These are phyloP conservation scores for Channallabes apus DNA, from an alignment of 2,797 vertebrate genomes.

Conservation along the genomic window DNA sequence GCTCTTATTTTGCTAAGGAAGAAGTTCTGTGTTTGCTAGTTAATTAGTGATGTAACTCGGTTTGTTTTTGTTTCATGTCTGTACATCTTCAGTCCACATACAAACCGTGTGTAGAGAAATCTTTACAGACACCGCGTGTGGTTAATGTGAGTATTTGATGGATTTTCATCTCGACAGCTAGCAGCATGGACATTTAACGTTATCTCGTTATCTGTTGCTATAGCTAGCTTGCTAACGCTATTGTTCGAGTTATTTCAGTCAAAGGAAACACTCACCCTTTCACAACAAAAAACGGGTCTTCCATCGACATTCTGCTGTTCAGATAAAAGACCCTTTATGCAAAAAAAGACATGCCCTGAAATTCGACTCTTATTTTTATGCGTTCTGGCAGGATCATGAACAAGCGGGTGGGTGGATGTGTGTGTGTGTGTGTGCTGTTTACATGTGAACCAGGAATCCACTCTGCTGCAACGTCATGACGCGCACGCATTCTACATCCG, in stretches of 20 bases:
- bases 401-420: neutral
- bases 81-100: neutral
- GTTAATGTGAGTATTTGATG: neutral
- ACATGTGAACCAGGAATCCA: slow-evolving; percentile 41
- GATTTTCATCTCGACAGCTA: neutral
- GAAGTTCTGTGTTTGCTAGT: neutral
- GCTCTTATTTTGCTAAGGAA: neutral
- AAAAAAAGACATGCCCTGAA: slow-evolving; percentile 49
- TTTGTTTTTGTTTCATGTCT: neutral
- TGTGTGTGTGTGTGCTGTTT: slow-evolving; percentile 45
- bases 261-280: slow-evolving; percentile 82
- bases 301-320: slow-evolving; percentile 87
- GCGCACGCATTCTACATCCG: slow-evolving; percentile 44
- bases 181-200: neutral
- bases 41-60: neutral
- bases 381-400: neutral
- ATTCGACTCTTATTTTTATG: neutral
- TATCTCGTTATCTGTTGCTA: neutral
- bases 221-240: neutral
- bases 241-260: neutral
- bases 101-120: neutral
- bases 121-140: neutral
- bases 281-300: slow-evolving; percentile 98
- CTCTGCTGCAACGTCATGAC: slow-evolving; percentile 48
- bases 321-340: slow-evolving; percentile 35